phyloP scores from a whole-genome alignment of 1,140 invertebrate genomes.

The Samia ricini region DNA sequence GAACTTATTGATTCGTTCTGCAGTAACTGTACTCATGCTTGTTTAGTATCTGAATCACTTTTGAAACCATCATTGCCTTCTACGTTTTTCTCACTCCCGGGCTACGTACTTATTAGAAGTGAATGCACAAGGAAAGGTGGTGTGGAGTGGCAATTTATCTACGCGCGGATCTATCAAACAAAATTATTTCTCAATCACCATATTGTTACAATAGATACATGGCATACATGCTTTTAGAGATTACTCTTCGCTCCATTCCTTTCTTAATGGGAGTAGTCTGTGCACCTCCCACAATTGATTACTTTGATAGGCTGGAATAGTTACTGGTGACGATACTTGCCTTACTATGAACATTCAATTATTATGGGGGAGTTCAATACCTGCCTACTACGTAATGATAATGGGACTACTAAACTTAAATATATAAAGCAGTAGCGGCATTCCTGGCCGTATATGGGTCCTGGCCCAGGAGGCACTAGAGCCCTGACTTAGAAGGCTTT shows the following conservation, averaged over 20 bases:
- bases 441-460: constrained; percentile 10
- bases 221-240: constrained; percentile 7
- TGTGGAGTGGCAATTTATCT: background rate
- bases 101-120: constrained; percentile 23
- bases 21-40: background rate
- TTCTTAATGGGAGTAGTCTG: background rate
- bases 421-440: too few relatives aligned
- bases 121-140: background rate
- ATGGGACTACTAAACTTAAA: too few relatives aligned
- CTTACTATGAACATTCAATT: background rate
- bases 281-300: background rate
- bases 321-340: background rate
- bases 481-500: constrained; percentile 3
- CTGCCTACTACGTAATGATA: too few relatives aligned
- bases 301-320: background rate
- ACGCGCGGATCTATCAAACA: background rate
- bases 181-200: background rate
- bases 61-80: constrained; percentile 6
- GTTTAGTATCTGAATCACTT: background rate
- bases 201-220: background rate
- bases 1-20: background rate
- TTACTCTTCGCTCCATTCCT: background rate
- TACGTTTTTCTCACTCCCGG: constrained; percentile 13
- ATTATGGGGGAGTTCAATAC: too few relatives aligned
- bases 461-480: constrained; percentile 9